These are phyloP conservation scores for Aptenodytes forsteri DNA, from an alignment of 2,113 vertebrate species.

Conservation along the genomic window DNA sequence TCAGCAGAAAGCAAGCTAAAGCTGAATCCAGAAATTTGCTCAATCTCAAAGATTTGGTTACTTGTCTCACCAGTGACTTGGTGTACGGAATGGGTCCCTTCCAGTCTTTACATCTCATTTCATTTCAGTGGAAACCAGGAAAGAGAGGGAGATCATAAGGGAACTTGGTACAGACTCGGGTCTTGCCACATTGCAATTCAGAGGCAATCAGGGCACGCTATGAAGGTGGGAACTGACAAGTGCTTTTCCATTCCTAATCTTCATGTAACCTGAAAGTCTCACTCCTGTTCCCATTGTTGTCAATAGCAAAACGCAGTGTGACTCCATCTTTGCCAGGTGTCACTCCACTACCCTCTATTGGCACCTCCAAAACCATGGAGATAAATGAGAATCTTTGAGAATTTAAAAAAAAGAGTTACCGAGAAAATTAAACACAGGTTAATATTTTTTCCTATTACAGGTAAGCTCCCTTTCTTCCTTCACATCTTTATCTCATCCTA, in stretches of 20 bases:
- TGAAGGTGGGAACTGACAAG: not conserved
- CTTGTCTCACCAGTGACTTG: not conserved
- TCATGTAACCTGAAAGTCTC: not conserved
- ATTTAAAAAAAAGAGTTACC: not conserved
- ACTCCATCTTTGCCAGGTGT: not conserved
- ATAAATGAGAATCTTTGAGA: not conserved
- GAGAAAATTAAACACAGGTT: not conserved
- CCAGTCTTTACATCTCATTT: not conserved
- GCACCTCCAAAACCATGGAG: not conserved
- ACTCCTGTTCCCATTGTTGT: not conserved
- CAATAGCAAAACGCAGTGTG: not conserved
- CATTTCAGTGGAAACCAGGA: not conserved
- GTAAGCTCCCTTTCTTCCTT: not conserved
- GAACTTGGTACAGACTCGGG: not conserved
- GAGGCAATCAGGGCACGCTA: not conserved
- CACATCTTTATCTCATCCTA: not conserved
- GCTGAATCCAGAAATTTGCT: not conserved
- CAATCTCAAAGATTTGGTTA: not conserved
- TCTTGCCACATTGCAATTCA: not conserved
- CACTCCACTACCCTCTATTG: not conserved
- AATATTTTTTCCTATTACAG: not conserved
- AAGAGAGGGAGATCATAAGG: rapidly evolving
- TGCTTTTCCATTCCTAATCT: not conserved
- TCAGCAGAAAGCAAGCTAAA: not conserved
- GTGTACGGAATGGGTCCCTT: not conserved